Conservation (phyloP, 2,797 vertebrate genomes). For the Trachops cirrhosus region DNA sequence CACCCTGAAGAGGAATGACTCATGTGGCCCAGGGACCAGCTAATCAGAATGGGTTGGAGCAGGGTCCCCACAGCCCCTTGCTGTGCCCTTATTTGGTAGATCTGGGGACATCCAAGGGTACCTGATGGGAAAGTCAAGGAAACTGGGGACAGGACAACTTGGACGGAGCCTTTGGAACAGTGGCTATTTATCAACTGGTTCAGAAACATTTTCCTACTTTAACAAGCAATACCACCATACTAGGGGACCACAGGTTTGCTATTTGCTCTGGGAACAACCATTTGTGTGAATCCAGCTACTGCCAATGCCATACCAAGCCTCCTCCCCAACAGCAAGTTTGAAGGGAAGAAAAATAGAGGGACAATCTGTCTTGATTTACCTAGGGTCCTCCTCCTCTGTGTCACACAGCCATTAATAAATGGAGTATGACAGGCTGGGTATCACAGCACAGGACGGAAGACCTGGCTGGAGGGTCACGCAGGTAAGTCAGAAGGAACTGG, state of each 20-base stretch:
- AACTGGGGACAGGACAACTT: background rate
- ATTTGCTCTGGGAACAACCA: background rate
- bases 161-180: background rate
- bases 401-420: background rate
- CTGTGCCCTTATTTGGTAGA: background rate
- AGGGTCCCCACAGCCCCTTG: background rate
- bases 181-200: background rate
- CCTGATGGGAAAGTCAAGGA: background rate
- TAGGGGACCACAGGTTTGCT: background rate
- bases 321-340: background rate
- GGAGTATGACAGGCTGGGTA: background rate
- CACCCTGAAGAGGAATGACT: background rate
- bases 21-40: background rate
- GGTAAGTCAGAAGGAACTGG: background rate
- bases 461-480: background rate
- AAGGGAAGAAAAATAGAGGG: background rate
- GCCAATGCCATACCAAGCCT: background rate
- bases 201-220: conserved; percentile 14
- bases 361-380: background rate
- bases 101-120: background rate
- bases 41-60: background rate
- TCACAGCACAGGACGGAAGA: background rate
- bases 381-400: background rate
- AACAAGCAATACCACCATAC: background rate
- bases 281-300: background rate